These are phyloP conservation scores for Orthosia cruda DNA, from an alignment of 2,888 invertebrate species.

Conservation along the genomic window DNA sequence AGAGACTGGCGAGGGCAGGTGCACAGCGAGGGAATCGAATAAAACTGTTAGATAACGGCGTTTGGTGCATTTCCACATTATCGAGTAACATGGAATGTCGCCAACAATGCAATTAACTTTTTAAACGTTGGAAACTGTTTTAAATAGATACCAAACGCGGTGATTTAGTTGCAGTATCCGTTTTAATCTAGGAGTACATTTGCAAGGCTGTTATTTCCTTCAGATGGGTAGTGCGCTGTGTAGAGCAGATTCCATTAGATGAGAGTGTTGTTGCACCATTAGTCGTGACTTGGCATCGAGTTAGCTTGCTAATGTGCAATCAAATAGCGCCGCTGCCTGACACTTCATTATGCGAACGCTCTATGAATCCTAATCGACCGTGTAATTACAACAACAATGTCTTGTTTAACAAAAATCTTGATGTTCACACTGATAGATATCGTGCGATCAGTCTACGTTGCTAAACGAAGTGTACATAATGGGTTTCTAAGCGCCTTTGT, in stretches of 20 bases:
- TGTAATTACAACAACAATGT: constrained; percentile 80
- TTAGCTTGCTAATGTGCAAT: constrained; percentile 88
- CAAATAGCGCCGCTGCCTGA: constrained; percentile 84
- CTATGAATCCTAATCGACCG: constrained; percentile 86
- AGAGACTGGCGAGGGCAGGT: constrained; percentile 65
- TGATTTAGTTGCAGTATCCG: constrained; percentile 59
- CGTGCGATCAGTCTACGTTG: background rate
- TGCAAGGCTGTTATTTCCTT: constrained; percentile 55
- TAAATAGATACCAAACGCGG: constrained; percentile 61
- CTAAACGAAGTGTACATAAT: background rate
- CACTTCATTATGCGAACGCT: constrained; percentile 87
- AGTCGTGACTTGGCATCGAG: constrained; percentile 89
- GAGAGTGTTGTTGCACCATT: constrained; percentile 81
- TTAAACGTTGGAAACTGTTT: constrained; percentile 66
- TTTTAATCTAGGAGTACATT: constrained; percentile 56
- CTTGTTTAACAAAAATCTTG: constrained; percentile 63
- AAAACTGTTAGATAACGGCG: constrained; percentile 70
- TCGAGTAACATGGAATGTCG: constrained; percentile 72
- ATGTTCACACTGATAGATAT: constrained; percentile 15
- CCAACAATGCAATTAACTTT: constrained; percentile 76
- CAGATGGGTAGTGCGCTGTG: constrained; percentile 62
- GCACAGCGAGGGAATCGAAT: constrained; percentile 67
- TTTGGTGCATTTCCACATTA: constrained; percentile 75
- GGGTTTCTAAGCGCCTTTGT: background rate
- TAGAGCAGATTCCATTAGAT: constrained; percentile 71